These are phyloP conservation scores for Asobara japonica DNA, from an alignment of 1,140 invertebrate species.

Conservation along the genomic window DNA sequence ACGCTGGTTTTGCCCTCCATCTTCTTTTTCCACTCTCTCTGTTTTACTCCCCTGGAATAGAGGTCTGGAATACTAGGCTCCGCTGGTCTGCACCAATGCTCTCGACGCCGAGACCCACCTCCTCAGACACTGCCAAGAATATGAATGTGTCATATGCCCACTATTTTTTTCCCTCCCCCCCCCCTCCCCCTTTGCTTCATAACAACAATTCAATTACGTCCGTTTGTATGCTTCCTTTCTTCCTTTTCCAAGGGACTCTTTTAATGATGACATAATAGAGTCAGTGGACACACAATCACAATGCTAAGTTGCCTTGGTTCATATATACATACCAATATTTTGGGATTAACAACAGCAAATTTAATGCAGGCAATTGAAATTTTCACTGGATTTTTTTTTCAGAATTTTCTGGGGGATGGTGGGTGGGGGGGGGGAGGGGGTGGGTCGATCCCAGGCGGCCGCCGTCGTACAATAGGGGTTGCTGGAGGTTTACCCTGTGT, in stretches of 20 bases:
- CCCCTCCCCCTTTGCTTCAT: neutral
- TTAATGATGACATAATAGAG: constrained; percentile 53
- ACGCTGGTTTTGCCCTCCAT: constrained; percentile 29
- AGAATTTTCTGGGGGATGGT: too few relatives aligned
- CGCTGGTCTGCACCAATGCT: constrained; percentile 61
- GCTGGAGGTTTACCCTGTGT: too few relatives aligned
- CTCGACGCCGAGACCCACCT: constrained; percentile 52
- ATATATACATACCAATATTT: too few relatives aligned
- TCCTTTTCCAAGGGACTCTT: neutral
- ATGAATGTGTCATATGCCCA: constrained; percentile 46
- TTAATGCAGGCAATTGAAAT: neutral
- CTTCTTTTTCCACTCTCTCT: constrained; percentile 24
- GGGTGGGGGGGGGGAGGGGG: too few relatives aligned
- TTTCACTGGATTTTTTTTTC: too few relatives aligned
- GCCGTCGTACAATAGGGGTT: too few relatives aligned
- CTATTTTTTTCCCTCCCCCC: constrained; percentile 20
- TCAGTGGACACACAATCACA: constrained; percentile 67
- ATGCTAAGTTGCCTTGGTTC: constrained; percentile 59
- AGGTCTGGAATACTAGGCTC: constrained; percentile 39
- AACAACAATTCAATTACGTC: constrained; percentile 6
- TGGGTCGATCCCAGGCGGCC: too few relatives aligned
- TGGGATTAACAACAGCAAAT: neutral
- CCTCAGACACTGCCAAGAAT: constrained; percentile 47
- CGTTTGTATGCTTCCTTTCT: constrained; percentile 3
- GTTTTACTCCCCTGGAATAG: constrained; percentile 44